phyloP scores from a whole-genome alignment of 2,888 invertebrate genomes.

The Drosophila formosana region DNA sequence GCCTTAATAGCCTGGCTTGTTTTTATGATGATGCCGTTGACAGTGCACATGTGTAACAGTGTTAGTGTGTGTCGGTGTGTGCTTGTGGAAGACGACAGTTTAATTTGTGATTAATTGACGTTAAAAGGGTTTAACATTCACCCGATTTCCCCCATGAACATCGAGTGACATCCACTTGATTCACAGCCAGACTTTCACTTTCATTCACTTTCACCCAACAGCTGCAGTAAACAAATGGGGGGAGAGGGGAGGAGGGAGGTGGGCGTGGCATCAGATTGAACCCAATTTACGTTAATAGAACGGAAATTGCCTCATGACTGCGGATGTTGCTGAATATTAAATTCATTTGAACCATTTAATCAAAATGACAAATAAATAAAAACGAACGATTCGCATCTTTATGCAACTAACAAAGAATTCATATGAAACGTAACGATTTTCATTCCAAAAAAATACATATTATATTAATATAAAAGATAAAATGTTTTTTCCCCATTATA shows the following conservation, averaged over 20 bases:
- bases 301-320: slow-evolving; percentile 74
- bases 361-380: slow-evolving; percentile 36
- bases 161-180: slow-evolving; percentile 56
- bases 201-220: slow-evolving; percentile 57
- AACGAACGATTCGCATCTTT: not conserved
- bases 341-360: slow-evolving; percentile 58
- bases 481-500: no score
- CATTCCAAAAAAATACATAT: not conserved
- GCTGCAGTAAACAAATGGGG: not conserved
- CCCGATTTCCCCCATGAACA: slow-evolving; percentile 5
- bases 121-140: slow-evolving; percentile 77
- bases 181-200: slow-evolving; percentile 62
- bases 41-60: slow-evolving; percentile 32
- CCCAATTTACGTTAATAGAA: slow-evolving; percentile 68
- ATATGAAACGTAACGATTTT: not conserved
- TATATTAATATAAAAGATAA: not conserved
- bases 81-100: slow-evolving; percentile 64
- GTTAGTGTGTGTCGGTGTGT: slow-evolving; percentile 18
- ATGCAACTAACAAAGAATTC: not conserved
- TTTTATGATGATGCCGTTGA: slow-evolving; percentile 69
- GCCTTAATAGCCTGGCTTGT: slow-evolving; percentile 79
- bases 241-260: not conserved
- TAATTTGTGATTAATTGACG: slow-evolving; percentile 81
- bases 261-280: slow-evolving; percentile 33
- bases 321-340: slow-evolving; percentile 67